Evolutionary conservation across 37 sponge, comb jelly and placozoan species (phyloP).

Genomic region (Tethya wilhelma): DNA sequence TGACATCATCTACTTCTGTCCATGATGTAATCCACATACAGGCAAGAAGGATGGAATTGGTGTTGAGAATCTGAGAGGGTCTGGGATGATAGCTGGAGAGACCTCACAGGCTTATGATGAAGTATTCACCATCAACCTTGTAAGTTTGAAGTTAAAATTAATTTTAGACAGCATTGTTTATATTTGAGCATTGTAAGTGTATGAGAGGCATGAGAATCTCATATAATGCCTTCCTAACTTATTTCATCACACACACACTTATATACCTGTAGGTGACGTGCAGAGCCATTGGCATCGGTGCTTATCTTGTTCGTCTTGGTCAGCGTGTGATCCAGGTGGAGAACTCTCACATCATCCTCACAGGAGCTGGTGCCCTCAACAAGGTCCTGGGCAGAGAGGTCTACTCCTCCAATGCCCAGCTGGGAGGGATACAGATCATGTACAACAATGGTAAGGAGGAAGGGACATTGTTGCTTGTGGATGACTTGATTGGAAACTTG

Average conservation of each 20-base stretch:
- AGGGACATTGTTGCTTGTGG: too few species aligned
- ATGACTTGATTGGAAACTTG: too few species aligned
- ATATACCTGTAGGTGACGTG: conserved; percentile 96
- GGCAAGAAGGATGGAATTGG: conserved; percentile 94
- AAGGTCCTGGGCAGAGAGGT: conserved; percentile 89
- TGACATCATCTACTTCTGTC: neutral
- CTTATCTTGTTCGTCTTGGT: conserved; percentile 94
- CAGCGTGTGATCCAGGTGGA: conserved; percentile 97
- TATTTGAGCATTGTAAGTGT: too few species aligned
- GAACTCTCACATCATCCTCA: conserved; percentile 95
- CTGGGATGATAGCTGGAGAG: conserved; percentile 98
- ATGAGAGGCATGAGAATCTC: too few species aligned
- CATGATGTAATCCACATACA: neutral
- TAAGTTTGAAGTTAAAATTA: conserved; percentile 33
- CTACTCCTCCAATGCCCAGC: conserved; percentile 92
- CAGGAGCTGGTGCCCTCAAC: conserved; percentile 95
- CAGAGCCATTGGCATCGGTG: conserved; percentile 96
- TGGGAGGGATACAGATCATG: conserved; percentile 98
- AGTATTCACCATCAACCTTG: conserved; percentile 92
- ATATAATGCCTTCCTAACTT: neutral
- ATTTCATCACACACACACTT: neutral
- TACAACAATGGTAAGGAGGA: conserved; percentile 83
- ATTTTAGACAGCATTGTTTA: too few species aligned
- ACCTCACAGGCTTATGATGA: conserved; percentile 96
- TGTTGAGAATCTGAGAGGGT: conserved; percentile 94